Evolutionary conservation across 2,113 vertebrate species (phyloP).

Genomic region (Meriones unguiculatus): DNA sequence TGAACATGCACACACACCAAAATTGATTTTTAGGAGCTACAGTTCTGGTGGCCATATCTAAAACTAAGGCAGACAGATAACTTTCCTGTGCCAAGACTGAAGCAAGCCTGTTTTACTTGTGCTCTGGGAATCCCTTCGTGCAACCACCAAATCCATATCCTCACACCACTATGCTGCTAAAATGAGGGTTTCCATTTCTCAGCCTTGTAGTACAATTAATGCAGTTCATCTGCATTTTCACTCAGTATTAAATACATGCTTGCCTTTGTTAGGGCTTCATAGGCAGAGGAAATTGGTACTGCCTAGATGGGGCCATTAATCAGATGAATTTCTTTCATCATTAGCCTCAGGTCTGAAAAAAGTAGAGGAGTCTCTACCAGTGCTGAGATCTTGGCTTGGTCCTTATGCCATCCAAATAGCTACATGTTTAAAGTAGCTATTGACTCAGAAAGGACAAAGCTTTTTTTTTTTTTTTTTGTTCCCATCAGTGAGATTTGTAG

Average conservation of each 20-base stretch:
- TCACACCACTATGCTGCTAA: background rate
- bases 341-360: background rate
- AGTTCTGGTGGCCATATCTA: background rate
- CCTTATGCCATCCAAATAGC: background rate
- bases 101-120: background rate
- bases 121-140: background rate
- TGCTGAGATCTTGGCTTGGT: background rate
- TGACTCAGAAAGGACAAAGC: constrained; percentile 31
- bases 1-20: background rate
- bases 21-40: background rate
- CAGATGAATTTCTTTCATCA: background rate
- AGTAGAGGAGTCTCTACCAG: background rate
- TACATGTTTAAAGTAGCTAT: constrained; percentile 41
- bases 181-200: background rate
- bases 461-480: background rate
- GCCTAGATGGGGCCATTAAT: background rate
- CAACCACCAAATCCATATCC: background rate
- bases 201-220: background rate
- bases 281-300: background rate
- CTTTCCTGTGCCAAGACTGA: background rate
- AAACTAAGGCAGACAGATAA: background rate
- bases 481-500: background rate
- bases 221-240: background rate
- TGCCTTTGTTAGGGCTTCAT: background rate
- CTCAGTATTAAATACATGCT: background rate